Evolutionary conservation across 2,888 invertebrate species (phyloP).

Genomic region (Dendrolimus houi): DNA sequence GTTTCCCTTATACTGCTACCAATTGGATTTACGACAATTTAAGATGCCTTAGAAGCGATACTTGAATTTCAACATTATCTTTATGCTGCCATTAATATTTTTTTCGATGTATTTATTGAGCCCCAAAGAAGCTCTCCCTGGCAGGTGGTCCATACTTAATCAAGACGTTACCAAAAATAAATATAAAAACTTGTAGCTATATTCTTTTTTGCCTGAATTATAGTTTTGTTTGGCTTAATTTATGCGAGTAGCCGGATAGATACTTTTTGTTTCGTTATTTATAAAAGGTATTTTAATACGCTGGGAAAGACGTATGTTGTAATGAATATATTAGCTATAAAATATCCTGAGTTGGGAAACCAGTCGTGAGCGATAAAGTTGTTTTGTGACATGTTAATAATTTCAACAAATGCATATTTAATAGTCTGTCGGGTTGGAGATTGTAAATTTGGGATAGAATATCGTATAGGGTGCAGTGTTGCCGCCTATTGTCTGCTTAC

Average conservation of each 20-base stretch:
- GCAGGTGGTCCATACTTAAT: slow-evolving; percentile 76
- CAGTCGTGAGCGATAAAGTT: slow-evolving; percentile 53
- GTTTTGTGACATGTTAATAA: slow-evolving; percentile 56
- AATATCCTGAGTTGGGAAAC: slow-evolving; percentile 38
- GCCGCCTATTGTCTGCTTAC: neutral
- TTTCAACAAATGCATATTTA: slow-evolving; percentile 45
- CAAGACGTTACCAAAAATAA: slow-evolving; percentile 72
- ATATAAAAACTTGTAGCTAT: slow-evolving; percentile 54
- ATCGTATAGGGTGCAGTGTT: neutral
- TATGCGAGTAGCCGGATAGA: slow-evolving; percentile 43
- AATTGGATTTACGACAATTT: slow-evolving; percentile 41
- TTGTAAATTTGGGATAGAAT: slow-evolving; percentile 10
- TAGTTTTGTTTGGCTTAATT: slow-evolving; percentile 56
- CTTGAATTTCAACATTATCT: slow-evolving; percentile 61
- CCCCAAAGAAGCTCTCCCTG: slow-evolving; percentile 47
- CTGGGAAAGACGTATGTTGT: slow-evolving; percentile 63
- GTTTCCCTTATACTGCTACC: slow-evolving; percentile 5
- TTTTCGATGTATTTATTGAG: slow-evolving; percentile 62
- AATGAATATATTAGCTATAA: slow-evolving; percentile 73
- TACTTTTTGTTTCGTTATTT: slow-evolving; percentile 60
- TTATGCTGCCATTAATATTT: slow-evolving; percentile 65
- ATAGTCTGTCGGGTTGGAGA: slow-evolving; percentile 28
- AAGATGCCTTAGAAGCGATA: slow-evolving; percentile 46
- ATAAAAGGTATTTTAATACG: slow-evolving; percentile 60
- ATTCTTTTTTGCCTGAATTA: slow-evolving; percentile 68